Conservation (phyloP, 2,113 vertebrate genomes). For the Engraulis encrasicolus region DNA sequence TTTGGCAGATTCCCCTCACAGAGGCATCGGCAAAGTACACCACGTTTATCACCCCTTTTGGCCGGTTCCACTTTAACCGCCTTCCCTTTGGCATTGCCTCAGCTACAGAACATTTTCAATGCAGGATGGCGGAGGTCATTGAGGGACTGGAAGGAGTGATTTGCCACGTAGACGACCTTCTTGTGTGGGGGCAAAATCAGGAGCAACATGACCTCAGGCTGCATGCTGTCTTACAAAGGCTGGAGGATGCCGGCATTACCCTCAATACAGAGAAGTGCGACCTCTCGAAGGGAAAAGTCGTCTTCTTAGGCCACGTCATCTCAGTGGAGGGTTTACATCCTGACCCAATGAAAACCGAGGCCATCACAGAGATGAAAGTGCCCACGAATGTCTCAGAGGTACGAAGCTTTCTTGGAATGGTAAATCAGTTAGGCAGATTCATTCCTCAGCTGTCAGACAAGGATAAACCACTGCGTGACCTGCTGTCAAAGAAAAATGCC, state of each 20-base stretch:
- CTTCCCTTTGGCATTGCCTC: constrained; percentile 27
- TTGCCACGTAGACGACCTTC: constrained; percentile 42
- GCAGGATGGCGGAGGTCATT: constrained; percentile 33
- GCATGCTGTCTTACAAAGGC: constrained; percentile 1
- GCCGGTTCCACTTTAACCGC: constrained; percentile 3
- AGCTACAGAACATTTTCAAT: constrained; percentile 47
- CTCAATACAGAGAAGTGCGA: constrained; percentile 42
- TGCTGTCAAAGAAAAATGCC: not conserved
- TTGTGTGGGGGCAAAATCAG: constrained; percentile 26
- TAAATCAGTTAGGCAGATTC: constrained; percentile 52
- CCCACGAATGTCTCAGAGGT: not conserved
- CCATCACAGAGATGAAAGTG: not conserved
- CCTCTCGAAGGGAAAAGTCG: not conserved
- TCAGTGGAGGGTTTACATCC: not conserved
- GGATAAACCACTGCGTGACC: too few relatives aligned
- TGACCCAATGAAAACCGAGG: not conserved
- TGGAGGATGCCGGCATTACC: constrained; percentile 37
- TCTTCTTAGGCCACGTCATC: constrained; percentile 40
- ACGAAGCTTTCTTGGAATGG: constrained; percentile 34
- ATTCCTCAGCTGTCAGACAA: constrained; percentile 17
- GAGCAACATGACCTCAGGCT: constrained; percentile 35
- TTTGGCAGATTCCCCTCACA: constrained; percentile 47
- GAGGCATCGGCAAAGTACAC: constrained; percentile 32
- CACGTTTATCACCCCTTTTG: constrained; percentile 43
- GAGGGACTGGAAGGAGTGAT: constrained; percentile 30